Evolutionary conservation across 92 coral and sea anemone species (phyloP).

Genomic region (Epizoanthus illoricatus): DNA sequence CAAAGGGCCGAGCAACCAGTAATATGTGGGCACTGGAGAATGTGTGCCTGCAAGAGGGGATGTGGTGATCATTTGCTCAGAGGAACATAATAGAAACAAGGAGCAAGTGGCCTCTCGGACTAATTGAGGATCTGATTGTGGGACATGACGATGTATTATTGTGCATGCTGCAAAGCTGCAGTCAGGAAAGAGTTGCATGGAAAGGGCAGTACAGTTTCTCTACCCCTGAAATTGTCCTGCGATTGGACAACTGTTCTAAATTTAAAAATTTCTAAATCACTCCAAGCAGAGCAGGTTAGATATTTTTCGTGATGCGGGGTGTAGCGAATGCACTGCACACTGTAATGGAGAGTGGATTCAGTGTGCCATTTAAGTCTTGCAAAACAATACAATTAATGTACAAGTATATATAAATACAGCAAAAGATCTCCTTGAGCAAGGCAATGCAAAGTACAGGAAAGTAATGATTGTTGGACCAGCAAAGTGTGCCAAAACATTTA

Average conservation of each 20-base stretch:
- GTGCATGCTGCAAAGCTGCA: neutral
- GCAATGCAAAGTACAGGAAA: conserved; percentile 11
- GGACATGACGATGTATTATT: too few relatives aligned
- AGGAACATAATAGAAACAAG: conserved; percentile 9
- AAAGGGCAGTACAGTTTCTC: neutral
- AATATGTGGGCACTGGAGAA: too few relatives aligned
- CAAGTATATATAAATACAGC: conserved; percentile 22
- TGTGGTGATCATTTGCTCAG: conserved; percentile 8
- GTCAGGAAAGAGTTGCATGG: neutral
- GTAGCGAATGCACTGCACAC: conserved; percentile 31
- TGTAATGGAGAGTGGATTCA: conserved; percentile 44
- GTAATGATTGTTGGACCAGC: conserved; percentile 54
- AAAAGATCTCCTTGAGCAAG: conserved; percentile 44
- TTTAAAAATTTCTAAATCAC: neutral
- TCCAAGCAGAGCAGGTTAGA: conserved; percentile 13
- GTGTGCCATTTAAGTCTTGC: conserved; percentile 45
- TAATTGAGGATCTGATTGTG: conserved; percentile 3
- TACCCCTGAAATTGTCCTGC: neutral
- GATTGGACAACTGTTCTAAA: too few relatives aligned
- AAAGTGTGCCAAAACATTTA: conserved; percentile 34
- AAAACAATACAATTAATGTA: conserved; percentile 39
- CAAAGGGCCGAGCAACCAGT: neutral
- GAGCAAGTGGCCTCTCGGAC: conserved; percentile 16
- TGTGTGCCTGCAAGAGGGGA: neutral
- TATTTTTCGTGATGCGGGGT: conserved; percentile 24